Conservation (phyloP, 2,888 invertebrate genomes). For the Oegoconia quadripuncta region DNA sequence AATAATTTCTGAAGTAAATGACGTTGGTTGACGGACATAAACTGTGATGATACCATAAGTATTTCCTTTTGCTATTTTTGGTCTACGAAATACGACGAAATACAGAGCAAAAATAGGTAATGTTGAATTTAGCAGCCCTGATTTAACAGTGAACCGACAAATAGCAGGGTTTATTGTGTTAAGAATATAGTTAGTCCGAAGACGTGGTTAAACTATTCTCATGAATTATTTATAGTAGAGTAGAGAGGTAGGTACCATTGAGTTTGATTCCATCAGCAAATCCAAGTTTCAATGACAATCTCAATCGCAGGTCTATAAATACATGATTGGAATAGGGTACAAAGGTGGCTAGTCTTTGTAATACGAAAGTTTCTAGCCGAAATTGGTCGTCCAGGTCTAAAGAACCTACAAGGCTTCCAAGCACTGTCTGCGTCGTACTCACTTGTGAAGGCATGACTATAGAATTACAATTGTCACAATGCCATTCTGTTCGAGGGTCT, state of each 20-base stretch:
- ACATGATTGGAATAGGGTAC: conserved; percentile 60
- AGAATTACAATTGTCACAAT: conserved; percentile 73
- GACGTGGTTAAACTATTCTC: background rate
- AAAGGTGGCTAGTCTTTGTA: conserved; percentile 51
- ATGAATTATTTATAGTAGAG: no score
- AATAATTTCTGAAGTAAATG: no score
- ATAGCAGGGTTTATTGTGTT: no score
- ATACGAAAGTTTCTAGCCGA: conserved; percentile 52
- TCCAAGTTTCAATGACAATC: conserved; percentile 52
- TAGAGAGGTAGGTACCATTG: conserved; percentile 55
- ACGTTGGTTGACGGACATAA: no score
- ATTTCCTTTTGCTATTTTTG: no score
- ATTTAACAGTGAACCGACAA: no score
- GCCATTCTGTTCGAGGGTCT: conserved; percentile 69
- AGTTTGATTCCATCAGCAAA: conserved; percentile 39
- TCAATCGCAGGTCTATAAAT: conserved; percentile 55
- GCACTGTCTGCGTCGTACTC: conserved; percentile 55
- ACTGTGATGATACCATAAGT: no score
- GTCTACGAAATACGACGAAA: no score
- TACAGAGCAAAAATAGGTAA: no score
- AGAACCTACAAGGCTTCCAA: conserved; percentile 77
- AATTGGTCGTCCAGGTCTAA: conserved; percentile 65
- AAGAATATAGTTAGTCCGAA: no score
- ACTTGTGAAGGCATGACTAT: conserved; percentile 61
- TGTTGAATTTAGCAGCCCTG: no score